Evolutionary conservation across 2,113 vertebrate genomes (phyloP).

Genomic region (Channa maculata): DNA sequence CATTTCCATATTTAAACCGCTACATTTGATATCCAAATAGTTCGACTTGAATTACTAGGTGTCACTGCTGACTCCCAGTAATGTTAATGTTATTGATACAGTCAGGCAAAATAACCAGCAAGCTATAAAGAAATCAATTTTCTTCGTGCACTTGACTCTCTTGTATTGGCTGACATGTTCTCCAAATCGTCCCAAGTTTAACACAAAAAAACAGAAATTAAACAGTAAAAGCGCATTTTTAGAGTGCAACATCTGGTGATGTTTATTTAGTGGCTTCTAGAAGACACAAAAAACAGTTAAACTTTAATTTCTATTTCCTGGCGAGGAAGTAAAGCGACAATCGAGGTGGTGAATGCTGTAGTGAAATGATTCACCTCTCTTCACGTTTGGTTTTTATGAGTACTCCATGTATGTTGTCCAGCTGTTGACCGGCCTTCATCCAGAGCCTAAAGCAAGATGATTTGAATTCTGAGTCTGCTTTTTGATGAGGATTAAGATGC

Average conservation of each 20-base stretch:
- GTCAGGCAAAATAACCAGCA: background rate
- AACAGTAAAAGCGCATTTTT: too few relatives aligned
- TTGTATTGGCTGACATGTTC: background rate
- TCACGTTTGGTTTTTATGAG: background rate
- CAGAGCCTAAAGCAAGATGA: slow-evolving; percentile 49
- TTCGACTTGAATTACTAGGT: too few relatives aligned
- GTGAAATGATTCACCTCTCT: background rate
- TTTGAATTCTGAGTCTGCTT: slow-evolving; percentile 67
- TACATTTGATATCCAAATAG: too few relatives aligned
- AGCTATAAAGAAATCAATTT: background rate
- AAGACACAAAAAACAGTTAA: background rate
- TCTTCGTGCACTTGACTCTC: background rate
- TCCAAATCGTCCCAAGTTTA: background rate
- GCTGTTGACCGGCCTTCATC: slow-evolving; percentile 48
- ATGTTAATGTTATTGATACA: background rate
- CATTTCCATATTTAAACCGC: too few relatives aligned
- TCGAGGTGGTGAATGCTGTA: background rate
- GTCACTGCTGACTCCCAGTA: background rate
- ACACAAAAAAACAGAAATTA: too few relatives aligned
- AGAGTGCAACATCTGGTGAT: background rate
- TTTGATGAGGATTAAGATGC: slow-evolving; percentile 78
- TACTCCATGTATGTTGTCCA: slow-evolving; percentile 17
- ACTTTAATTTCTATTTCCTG: background rate
- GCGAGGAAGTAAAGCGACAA: background rate
- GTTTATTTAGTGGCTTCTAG: background rate